phyloP scores from a whole-genome alignment of 2,888 invertebrate species.

The Campopleginae sp. region DNA sequence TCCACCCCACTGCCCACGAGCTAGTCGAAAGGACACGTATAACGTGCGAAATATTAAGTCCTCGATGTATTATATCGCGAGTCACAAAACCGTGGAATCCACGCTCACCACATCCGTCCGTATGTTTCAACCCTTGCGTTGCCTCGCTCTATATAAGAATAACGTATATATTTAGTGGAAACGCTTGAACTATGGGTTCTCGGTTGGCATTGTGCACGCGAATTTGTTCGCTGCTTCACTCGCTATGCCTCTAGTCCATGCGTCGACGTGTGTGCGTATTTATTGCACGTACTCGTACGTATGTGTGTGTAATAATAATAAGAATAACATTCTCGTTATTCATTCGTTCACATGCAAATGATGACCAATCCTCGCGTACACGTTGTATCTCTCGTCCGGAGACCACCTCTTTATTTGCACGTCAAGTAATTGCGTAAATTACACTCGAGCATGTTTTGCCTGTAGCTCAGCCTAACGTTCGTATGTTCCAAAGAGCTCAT shows the following conservation, averaged over 20 bases:
- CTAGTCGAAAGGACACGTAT: conserved; percentile 18
- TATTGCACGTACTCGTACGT: too few relatives aligned
- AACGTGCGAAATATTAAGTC: conserved; percentile 35
- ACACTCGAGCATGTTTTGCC: conserved; percentile 57
- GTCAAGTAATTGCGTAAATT: conserved; percentile 77
- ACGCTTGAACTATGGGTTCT: conserved; percentile 21
- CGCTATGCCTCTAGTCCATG: not conserved
- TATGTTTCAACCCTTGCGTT: conserved; percentile 44
- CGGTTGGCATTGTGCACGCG: conserved; percentile 44
- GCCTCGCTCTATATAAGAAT: too few relatives aligned
- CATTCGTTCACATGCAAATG: conserved; percentile 68
- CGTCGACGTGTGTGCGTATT: too few relatives aligned
- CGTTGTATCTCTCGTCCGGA: conserved; percentile 47
- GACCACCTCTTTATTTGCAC: conserved; percentile 74
- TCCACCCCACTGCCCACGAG: not conserved
- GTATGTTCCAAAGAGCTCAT: conserved; percentile 7
- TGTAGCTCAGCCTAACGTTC: conserved; percentile 39
- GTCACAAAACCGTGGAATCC: conserved; percentile 62
- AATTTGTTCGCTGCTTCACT: conserved; percentile 10
- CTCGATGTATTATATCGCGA: conserved; percentile 48
- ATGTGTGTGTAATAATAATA: not conserved
- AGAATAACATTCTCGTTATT: conserved; percentile 27
- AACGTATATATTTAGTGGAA: not conserved
- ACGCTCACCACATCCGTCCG: conserved; percentile 66
- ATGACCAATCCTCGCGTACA: conserved; percentile 70